Percentiles rank a stretch among this genome's conserved stretches.
These are phyloP conservation scores for Antheraea assamensis DNA, from an alignment of 2,888 invertebrate genomes.

Conservation along the genomic window DNA sequence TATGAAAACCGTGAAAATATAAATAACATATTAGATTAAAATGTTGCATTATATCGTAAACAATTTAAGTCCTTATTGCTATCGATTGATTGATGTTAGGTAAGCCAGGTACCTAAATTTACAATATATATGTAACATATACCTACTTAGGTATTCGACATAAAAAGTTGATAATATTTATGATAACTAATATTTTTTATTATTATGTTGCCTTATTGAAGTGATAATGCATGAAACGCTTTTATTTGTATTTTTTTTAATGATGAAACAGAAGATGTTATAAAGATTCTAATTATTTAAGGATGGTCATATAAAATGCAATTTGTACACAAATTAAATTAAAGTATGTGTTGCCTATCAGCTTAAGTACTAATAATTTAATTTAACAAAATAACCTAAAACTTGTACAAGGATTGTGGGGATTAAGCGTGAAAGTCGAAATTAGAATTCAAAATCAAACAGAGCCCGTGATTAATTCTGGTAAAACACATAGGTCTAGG, in stretches of 20 bases:
- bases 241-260: background rate
- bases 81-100: slow-evolving; percentile 8
- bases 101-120: background rate
- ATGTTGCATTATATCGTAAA: slow-evolving; percentile 1
- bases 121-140: background rate
- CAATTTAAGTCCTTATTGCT: slow-evolving; percentile 7
- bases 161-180: slow-evolving; percentile 3
- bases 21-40: background rate
- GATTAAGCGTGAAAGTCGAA: no score
- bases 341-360: no score
- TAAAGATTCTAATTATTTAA: background rate
- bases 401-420: no score
- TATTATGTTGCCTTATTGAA: background rate
- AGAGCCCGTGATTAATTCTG: no score
- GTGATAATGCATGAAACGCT: background rate
- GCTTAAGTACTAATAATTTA: no score
- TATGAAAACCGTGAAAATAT: background rate
- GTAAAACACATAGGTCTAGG: no score
- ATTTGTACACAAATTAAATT: no score
- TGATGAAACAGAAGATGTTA: background rate
- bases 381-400: no score
- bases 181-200: slow-evolving; percentile 1
- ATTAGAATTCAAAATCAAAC: no score
- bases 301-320: background rate
- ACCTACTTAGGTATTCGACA: background rate